Evolutionary conservation across 1,140 invertebrate species (phyloP), one percentile per base, ranked within the genome.

Genomic region (Meloidogyne floridensis): DNA sequence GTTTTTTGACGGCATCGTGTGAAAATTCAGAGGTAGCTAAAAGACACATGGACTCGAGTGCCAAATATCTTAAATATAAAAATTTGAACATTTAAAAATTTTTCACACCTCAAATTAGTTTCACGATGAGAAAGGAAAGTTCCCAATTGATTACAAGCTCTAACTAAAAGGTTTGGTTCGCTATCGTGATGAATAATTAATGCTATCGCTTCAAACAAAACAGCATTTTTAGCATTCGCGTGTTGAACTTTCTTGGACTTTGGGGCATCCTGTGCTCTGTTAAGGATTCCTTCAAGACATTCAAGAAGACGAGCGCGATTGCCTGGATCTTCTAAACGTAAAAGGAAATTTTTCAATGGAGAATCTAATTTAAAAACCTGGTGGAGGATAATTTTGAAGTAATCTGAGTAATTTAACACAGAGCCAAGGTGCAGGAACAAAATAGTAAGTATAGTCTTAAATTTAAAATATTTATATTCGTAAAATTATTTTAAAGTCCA

Each of bases 181-280:
- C 95, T 93, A 86, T 99, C 98, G 92, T 98, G 98, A 90, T 99
- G 98, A 88, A 99, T 99, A 87, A 99, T 99, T 81, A 99, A 93
- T 92, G 96, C 98, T 89, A 99, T 89, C 20, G 98, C 98, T 92
- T 99, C 98, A 92, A 99, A 99, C 2, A 99, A 92, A 18, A 99
- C 97, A 71, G 98, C 97, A 92, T 99, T 99, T 91, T 99, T 99
- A 59, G 98, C 97, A 93, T 99, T 99, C 47, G 97, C 98, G 91
- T 99, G 98, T 92, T 99, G 98, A 73, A 99, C 96, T 92, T 99
- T 99, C 92, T 99, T 99, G 43, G 97, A 99, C 91, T 99, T 99
- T 54, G 97, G 97, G 78, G 97, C 96, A 90, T 99, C 98, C 91
- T 98, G 96, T 42, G 97, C 97, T 92, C 99, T 99, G 90, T 99